phyloP scores from a whole-genome alignment of 1,140 invertebrate genomes.

The Anoplolepis gracilipes region DNA sequence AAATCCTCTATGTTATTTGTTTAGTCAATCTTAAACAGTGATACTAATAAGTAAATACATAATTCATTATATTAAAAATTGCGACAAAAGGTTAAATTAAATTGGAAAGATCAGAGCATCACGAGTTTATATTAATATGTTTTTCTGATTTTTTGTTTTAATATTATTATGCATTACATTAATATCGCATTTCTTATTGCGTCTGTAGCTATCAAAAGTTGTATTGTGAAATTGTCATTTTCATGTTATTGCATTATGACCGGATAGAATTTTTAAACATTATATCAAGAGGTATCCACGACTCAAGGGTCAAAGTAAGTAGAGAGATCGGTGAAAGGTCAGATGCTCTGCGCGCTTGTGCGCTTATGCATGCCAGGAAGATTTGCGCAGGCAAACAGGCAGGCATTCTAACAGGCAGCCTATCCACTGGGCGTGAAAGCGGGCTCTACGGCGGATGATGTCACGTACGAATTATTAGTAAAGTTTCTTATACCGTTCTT shows the following conservation, averaged over 20 bases:
- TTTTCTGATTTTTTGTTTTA: constrained; percentile 17
- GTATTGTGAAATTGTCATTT: constrained; percentile 21
- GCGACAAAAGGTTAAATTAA: not conserved
- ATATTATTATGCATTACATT: not conserved
- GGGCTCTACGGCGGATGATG: constrained; percentile 26
- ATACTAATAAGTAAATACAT: not conserved
- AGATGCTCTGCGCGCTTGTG: constrained; percentile 50
- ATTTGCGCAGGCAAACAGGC: not conserved
- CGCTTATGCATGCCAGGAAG: constrained; percentile 38
- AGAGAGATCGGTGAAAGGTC: constrained; percentile 56
- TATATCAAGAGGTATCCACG: not conserved
- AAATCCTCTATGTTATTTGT: not conserved
- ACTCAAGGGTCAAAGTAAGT: constrained; percentile 31
- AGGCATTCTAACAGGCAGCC: constrained; percentile 11
- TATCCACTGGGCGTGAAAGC: constrained; percentile 45
- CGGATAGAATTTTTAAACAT: constrained; percentile 29
- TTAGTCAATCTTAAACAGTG: not conserved
- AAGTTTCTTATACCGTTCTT: constrained; percentile 52
- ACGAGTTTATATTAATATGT: not conserved
- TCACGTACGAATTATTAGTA: constrained; percentile 63
- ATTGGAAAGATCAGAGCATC: not conserved
- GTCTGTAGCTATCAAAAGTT: not conserved
- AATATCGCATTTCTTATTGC: not conserved
- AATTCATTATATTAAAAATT: not conserved
- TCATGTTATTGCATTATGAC: constrained; percentile 17